Percentiles rank a stretch among this genome's conserved stretches.
phyloP scores from a whole-genome alignment of 2,797 vertebrate genomes.

The Sebastes baramenuke region DNA sequence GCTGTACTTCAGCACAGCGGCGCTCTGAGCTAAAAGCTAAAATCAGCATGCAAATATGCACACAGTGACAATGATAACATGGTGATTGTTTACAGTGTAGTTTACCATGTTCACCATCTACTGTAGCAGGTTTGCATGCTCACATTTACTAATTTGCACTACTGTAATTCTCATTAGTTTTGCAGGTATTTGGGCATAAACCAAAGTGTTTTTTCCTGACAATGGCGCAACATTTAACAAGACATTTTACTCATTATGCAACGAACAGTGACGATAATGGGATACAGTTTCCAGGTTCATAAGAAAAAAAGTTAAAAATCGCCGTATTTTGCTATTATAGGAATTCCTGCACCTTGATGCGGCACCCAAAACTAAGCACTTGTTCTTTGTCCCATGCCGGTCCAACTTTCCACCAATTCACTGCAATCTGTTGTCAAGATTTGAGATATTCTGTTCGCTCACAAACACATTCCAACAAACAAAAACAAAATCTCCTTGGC shows the following conservation, averaged over 20 bases:
- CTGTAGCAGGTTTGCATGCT: background rate
- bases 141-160: background rate
- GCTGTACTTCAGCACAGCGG: background rate
- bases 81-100: too few relatives aligned
- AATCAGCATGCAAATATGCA: background rate
- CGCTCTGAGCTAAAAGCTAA: background rate
- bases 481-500: constrained; percentile 29
- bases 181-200: background rate
- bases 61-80: background rate
- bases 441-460: constrained; percentile 2
- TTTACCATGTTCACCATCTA: background rate
- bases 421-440: constrained; percentile 24
- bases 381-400: background rate
- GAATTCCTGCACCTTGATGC: background rate
- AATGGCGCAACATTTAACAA: too few relatives aligned
- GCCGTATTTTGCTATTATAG: background rate
- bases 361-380: background rate
- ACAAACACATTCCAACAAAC: constrained; percentile 27
- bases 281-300: background rate
- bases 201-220: background rate
- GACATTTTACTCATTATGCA: background rate
- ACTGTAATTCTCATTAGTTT: background rate
- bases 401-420: constrained; percentile 3
- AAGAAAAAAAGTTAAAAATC: background rate
- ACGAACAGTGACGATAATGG: background rate